Base-by-base conservation (phyloP, 1,140 invertebrate species). In the Zaprionus lachaisei region DNA sequence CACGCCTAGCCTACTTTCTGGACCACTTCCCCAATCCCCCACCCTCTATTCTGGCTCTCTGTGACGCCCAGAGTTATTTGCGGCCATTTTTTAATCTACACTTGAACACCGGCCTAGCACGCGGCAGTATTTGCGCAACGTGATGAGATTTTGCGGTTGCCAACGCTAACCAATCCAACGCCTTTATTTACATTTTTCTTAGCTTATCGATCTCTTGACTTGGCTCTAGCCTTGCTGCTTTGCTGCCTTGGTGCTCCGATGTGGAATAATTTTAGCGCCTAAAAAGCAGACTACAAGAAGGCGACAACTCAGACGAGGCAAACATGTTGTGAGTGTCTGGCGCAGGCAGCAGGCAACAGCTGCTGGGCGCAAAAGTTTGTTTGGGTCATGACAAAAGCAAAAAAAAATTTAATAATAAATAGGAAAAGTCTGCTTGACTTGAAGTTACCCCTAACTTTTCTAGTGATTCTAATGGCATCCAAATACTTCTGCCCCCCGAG, bases 11-110 rank as follows among this genome's bases (percentile, higher is more conserved):
- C 55, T 44, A 67, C 71, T 60, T 38, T 47, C 22, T 55, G 14
- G 20, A 6, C 34, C 7, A 12, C 37, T 22, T n/a, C 37, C 22
- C 47, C 22, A 69, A 28, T 28, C 51, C 24, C 41, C 38, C 56
- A 41, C 65, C 31, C 47, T 58, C 57, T 31, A 5, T 12, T 31
- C 20, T 63, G 20, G 12, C 34, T 9, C 34, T 44, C 20, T 57
- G 34, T n/a, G 51, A 64, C 62, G 72, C 84, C 77, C 54, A 79
- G 72, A 80, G 80, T 83, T 84, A 89, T 89, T 89, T 89, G 84
- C 72, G 84, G 79, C 75, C 75, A 89, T 89, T 89, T 89, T 89
- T 89, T 89, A 89, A 90, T 89, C 81, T 90, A 89, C 84, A 89
- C 84, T 89, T 78, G 75, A 89, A 89, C 77, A 78, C 84, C 65